These are phyloP conservation scores for Vombatus ursinus DNA, from an alignment of 2,113 vertebrate genomes.

Conservation along the genomic window DNA sequence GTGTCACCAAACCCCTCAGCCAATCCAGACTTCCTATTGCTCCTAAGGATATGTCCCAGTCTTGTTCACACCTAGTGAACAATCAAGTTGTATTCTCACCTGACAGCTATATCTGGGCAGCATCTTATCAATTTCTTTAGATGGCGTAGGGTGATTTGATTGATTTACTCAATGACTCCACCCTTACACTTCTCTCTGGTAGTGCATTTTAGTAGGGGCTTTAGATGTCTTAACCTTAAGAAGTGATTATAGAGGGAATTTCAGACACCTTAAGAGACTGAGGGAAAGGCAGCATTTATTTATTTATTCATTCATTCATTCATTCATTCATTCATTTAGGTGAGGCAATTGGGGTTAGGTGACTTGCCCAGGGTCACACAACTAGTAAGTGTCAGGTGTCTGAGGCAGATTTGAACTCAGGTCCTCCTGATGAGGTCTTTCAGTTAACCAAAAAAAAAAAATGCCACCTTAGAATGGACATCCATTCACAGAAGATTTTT, in stretches of 20 bases:
- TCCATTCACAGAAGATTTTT: neutral
- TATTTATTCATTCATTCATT: too few relatives aligned
- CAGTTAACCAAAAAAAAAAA: slow-evolving; percentile 6
- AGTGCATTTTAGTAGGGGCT: neutral
- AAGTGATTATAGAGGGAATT: too few relatives aligned
- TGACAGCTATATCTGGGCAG: neutral
- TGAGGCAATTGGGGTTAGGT: too few relatives aligned
- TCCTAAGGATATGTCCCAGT: neutral
- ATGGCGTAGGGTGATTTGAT: neutral
- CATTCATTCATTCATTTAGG: too few relatives aligned
- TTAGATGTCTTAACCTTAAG: neutral
- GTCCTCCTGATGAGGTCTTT: neutral
- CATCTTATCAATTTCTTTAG: neutral
- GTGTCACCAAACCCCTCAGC: neutral
- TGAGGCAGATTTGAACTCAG: too few relatives aligned
- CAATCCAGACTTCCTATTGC: neutral
- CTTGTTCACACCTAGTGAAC: neutral
- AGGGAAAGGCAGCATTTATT: too few relatives aligned
- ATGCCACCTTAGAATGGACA: neutral
- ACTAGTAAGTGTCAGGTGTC: too few relatives aligned
- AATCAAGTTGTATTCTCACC: neutral
- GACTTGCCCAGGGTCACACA: too few relatives aligned
- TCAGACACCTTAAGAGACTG: too few relatives aligned
- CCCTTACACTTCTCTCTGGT: too few relatives aligned
- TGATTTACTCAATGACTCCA: neutral